These are phyloP conservation scores for Erannis defoliaria DNA, from an alignment of 2,888 invertebrate species.

Conservation along the genomic window DNA sequence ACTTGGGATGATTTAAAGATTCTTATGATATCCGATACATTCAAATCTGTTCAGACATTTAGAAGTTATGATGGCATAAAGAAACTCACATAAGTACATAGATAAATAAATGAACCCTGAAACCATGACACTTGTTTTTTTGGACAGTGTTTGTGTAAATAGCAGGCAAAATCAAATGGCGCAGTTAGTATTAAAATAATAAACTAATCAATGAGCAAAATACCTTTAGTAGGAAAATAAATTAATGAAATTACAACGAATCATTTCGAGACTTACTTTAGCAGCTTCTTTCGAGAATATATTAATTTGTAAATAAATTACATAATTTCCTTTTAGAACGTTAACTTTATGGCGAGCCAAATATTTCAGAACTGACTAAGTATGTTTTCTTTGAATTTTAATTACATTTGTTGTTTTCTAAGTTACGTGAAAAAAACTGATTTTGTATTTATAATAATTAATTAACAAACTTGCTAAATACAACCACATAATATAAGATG, in stretches of 20 bases:
- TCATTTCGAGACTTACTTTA: slow-evolving; percentile 27
- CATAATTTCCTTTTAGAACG: slow-evolving; percentile 34
- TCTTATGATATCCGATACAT: too few species aligned
- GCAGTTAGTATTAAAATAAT: neutral
- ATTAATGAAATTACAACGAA: slow-evolving; percentile 32
- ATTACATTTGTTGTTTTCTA: slow-evolving; percentile 19
- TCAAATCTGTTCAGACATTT: too few species aligned
- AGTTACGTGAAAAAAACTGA: neutral
- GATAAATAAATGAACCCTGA: too few species aligned
- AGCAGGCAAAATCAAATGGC: neutral
- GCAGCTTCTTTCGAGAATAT: slow-evolving; percentile 29
- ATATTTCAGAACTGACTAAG: slow-evolving; percentile 15
- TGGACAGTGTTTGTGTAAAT: too few species aligned
- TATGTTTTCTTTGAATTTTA: slow-evolving; percentile 29
- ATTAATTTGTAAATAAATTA: slow-evolving; percentile 37
- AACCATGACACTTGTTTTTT: too few species aligned
- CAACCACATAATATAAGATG: too few species aligned
- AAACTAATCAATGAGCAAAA: slow-evolving; percentile 11
- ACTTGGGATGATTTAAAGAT: too few species aligned
- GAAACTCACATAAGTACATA: too few species aligned
- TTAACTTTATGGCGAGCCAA: slow-evolving; percentile 22
- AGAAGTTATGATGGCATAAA: too few species aligned
- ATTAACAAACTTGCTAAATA: neutral
- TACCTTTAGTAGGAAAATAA: slow-evolving; percentile 24
- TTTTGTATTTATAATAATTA: neutral